Evolutionary conservation across 92 coral and sea anemone genomes (phyloP), one percentile per base, ranked within the genome.

Genomic region (Zoanthus sansibaricus): DNA sequence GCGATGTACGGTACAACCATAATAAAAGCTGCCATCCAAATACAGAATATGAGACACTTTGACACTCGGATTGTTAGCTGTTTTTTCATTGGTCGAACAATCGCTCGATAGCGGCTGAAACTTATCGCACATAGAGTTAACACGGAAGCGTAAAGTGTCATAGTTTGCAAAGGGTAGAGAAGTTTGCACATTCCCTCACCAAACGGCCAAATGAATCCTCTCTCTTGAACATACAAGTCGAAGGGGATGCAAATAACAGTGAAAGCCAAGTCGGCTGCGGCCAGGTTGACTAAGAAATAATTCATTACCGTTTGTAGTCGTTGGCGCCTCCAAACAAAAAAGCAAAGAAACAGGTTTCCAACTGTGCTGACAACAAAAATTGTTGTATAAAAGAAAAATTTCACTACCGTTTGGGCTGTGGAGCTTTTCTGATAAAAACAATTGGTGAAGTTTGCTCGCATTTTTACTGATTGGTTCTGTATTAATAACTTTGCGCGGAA

Each of bases 291-390:
- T 69, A 94, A 71, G 54, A 90, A 94, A 77, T 92, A 94, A 69
- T 94, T 94, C 94, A 94, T 94, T 12, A 94, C 98, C 5, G 95
- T 94, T 74, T 92, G 91, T 90, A 94, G 86, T 1, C 95, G 70
- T 51, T 87, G 92, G 64, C 93, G 90, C 58, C 70, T 90, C 98
- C 95, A 92, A 30, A 92, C 98, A 10, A 86, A 91, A 72, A 89
- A 89, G 56, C 98, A 94, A 21, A 94, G 92, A 73, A 92, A 86
- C 58, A 89, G 61, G 56, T 94, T 94, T 16, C 98, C 98, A 17
- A 92, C 79, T 7, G 91, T 61, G 78, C 98, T 94, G 9, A 87
- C 75, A 0, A 88, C 31, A 61, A 94, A 94, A 17, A 94, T 92
- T 7, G 72, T 87, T 4, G 94, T 79, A 44, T 88, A 92, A 33